Percentiles rank a stretch among this genome's conserved stretches.
phyloP scores from a whole-genome alignment of 2,113 vertebrate genomes.

The Anolis carolinensis region DNA sequence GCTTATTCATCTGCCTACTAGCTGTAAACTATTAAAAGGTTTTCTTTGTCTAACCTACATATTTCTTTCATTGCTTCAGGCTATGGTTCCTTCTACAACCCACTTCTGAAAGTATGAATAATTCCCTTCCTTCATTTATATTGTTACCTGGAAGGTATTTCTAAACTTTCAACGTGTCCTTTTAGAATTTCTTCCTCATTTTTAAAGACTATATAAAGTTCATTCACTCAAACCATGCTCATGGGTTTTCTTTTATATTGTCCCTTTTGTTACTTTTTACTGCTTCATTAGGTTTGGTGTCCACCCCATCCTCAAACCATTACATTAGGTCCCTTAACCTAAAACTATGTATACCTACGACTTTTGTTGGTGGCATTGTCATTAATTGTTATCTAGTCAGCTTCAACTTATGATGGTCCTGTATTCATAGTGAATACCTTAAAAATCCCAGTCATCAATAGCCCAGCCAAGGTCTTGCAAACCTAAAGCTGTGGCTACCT shows the following conservation, averaged over 20 bases:
- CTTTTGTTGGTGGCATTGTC: no score
- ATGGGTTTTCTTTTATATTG: not conserved
- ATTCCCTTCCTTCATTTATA: constrained; percentile 23
- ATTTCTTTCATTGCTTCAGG: constrained; percentile 16
- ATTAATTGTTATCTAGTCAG: no score
- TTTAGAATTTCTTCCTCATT: not conserved
- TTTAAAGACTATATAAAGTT: not conserved
- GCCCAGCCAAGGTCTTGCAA: no score
- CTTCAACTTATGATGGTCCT: no score
- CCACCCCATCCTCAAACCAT: not conserved
- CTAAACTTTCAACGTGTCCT: not conserved
- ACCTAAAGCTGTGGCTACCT: no score
- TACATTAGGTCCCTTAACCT: no score
- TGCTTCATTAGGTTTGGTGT: not conserved
- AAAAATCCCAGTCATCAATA: no score
- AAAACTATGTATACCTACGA: not conserved
- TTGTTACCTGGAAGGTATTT: constrained; percentile 21
- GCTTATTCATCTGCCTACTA: not conserved
- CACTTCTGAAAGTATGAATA: constrained; percentile 16
- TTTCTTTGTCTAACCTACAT: constrained; percentile 5
- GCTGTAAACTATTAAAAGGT: constrained; percentile 17
- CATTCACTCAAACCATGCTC: not conserved
- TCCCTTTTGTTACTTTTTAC: constrained; percentile 5
- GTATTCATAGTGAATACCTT: no score
- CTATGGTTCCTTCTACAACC: not conserved